Conservation (phyloP, 2,888 invertebrate species). For the Melangyna quadrimaculata region DNA sequence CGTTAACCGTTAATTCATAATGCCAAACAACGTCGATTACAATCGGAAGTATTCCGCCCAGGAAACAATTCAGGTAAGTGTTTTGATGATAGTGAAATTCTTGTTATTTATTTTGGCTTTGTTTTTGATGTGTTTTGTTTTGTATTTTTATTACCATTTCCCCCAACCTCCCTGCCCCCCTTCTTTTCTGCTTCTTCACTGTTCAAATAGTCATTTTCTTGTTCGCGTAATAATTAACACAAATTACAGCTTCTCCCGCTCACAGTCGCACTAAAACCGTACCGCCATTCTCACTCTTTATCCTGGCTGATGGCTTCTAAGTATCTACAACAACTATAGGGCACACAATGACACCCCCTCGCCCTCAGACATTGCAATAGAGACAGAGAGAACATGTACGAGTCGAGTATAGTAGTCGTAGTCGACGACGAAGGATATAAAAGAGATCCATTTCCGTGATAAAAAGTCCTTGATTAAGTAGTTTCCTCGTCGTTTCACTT, state of each 20-base stretch:
- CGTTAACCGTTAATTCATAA: slow-evolving; percentile 71
- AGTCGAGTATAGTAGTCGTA: not conserved
- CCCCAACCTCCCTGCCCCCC: not conserved
- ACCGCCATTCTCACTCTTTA: slow-evolving; percentile 27
- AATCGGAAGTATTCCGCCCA: slow-evolving; percentile 81
- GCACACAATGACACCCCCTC: slow-evolving; percentile 1
- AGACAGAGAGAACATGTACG: not conserved
- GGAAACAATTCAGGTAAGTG: slow-evolving; percentile 81
- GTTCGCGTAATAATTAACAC: slow-evolving; percentile 71
- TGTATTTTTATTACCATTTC: slow-evolving; percentile 32
- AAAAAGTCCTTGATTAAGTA: slow-evolving; percentile 78
- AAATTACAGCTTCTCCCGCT: slow-evolving; percentile 51
- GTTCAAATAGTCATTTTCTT: slow-evolving; percentile 33
- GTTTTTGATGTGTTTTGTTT: slow-evolving; percentile 45
- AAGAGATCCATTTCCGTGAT: slow-evolving; percentile 70
- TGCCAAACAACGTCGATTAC: slow-evolving; percentile 80
- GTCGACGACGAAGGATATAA: slow-evolving; percentile 16
- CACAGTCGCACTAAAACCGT: not conserved
- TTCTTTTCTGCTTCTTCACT: not conserved
- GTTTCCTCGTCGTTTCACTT: slow-evolving; percentile 78
- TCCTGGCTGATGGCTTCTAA: slow-evolving; percentile 39
- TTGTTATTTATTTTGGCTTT: slow-evolving; percentile 36
- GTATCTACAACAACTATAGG: slow-evolving; percentile 8
- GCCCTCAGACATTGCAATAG: slow-evolving; percentile 2
- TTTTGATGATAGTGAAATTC: slow-evolving; percentile 17